Base-by-base conservation (phyloP, 2,797 vertebrate species). In the Remorina albescens region DNA sequence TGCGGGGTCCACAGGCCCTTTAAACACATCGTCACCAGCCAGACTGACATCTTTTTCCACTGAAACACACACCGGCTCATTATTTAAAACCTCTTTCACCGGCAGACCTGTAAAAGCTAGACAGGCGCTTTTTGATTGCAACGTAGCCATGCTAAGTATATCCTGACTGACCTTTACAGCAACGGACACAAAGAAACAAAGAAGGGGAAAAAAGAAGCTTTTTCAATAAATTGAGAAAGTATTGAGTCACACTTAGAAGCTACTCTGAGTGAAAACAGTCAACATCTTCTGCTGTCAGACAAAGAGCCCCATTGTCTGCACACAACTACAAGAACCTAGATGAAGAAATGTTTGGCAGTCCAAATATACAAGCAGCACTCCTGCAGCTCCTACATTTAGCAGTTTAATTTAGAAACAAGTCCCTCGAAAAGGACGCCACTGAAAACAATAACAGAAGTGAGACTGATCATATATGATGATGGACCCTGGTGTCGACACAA, bases 221-320 rank as follows among this genome's bases (percentile, higher is more conserved):
- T 65, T 28, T 39, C n/a, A 81, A 76, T 71, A 82, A 69, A 88
- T 83, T 67, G 73, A 64, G 49, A 80, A 55, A 76, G 46, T 80
- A 81, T 61, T 15, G 68, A 89, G 73, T 86, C 83, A 83, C 25
- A 71, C 78, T 63, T 25, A 83, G 15, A 90, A 89, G 58, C 80
- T 74, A 62, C 76, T 84, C 32, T 34, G 53, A 77, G 78, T 72
- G 73, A 90, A 90, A 88, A 85, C 84, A 86, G 87, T 83, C 77
- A 92, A 90, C 80, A 83, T 54, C 77, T 82, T 74, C 71, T 82
- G 78, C 53, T 39, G 26, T 74, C 54, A 54, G 58, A 94, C 92
- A 94, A 93, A 92, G 88, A 42, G 64, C 47, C 61, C 79, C 82
- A 88, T 93, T 94, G 92, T 94, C 75, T 84, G 57, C 74, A 61